Conservation (phyloP, 1,140 invertebrate species). For the Drosophila pachea region DNA sequence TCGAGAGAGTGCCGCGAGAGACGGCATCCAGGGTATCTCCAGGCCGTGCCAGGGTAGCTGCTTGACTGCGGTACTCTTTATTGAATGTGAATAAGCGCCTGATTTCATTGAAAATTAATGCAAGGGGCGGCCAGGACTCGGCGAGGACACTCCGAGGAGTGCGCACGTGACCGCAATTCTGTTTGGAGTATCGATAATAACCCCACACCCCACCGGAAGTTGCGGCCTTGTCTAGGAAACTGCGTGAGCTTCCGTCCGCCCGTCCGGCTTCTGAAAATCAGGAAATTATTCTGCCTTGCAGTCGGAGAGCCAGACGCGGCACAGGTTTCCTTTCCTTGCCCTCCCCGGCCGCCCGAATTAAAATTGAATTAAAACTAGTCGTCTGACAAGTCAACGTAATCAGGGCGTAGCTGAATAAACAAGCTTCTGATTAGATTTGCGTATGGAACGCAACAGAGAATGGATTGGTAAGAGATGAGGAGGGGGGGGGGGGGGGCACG, state of each 20-base stretch:
- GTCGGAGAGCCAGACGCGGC: slow-evolving; percentile 25
- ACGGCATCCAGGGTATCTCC: too few relatives aligned
- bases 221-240: slow-evolving; percentile 69
- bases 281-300: slow-evolving; percentile 55
- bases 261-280: background rate
- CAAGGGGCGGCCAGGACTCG: slow-evolving; percentile 48
- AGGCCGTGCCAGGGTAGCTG: too few relatives aligned
- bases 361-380: slow-evolving; percentile 71
- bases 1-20: too few relatives aligned
- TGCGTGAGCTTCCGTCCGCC: slow-evolving; percentile 54
- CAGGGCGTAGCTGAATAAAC: slow-evolving; percentile 49
- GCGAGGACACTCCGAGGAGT: slow-evolving; percentile 7
- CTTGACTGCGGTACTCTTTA: slow-evolving; percentile 1
- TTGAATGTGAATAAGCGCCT: slow-evolving; percentile 54
- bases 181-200: slow-evolving; percentile 78
- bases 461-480: background rate
- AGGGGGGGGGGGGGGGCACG: too few relatives aligned
- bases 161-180: slow-evolving; percentile 78
- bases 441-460: slow-evolving; percentile 6
- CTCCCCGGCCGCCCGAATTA: background rate
- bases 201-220: slow-evolving; percentile 51
- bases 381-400: slow-evolving; percentile 42
- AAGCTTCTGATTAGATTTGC: slow-evolving; percentile 47
- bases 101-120: slow-evolving; percentile 76
- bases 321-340: slow-evolving; percentile 17